A percentile compares a stretch with the other conserved stretches of the same genome.
These are phyloP conservation scores for Hypothenemus hampei DNA, from an alignment of 1,140 invertebrate genomes.

Conservation along the genomic window DNA sequence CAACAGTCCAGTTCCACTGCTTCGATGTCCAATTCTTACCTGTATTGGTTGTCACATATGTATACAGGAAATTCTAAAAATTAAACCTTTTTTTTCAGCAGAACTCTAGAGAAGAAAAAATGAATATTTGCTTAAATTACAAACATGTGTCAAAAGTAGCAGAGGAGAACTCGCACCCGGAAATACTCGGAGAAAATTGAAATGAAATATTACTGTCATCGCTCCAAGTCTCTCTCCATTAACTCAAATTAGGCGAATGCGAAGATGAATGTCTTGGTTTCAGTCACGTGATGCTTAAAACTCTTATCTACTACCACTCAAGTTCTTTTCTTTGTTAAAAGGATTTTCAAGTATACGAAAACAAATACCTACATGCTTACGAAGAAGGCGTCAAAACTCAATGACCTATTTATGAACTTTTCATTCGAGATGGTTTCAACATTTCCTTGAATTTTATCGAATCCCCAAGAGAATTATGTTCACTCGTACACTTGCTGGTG, in stretches of 20 bases:
- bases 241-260: constrained; percentile 1
- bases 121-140: not conserved
- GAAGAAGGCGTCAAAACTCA: no score
- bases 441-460: not conserved
- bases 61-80: no score
- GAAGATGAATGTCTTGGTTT: constrained; percentile 1
- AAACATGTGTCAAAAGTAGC: not conserved
- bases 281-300: constrained; percentile 3
- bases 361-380: no score
- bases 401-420: not conserved
- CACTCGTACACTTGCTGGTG: no score
- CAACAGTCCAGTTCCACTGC: no score
- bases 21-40: constrained; percentile 2
- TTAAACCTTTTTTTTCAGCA: no score
- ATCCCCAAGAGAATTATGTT: no score
- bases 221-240: constrained; percentile 4
- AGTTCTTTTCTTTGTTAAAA: not conserved
- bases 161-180: not conserved
- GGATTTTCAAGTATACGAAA: no score
- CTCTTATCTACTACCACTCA: not conserved
- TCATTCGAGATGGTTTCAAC: not conserved
- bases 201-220: constrained; percentile 15
- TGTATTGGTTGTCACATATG: no score
- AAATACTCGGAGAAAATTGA: constrained; percentile 1
- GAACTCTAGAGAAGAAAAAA: no score